Evolutionary conservation across 2,797 vertebrate genomes (phyloP), one percentile per base, ranked within the genome.

Genomic region (Remorina albescens): DNA sequence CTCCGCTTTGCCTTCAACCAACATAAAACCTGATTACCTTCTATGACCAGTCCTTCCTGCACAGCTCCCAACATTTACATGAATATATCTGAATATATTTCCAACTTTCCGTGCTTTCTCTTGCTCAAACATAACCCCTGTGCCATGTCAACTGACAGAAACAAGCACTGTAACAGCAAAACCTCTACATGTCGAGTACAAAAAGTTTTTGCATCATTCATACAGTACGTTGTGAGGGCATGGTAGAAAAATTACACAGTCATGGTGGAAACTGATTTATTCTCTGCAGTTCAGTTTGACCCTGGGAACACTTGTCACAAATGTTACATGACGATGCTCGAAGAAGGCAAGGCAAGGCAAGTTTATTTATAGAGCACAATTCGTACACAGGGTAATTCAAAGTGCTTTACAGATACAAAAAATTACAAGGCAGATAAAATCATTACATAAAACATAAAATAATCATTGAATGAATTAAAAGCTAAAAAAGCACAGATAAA

Each of bases 21-120:
- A 74, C 55, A 56, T 25, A 64, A 73, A 71, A 49, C 19, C 26
- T 54, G 23, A 58, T 75, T 47, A 9, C 42, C 53, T 59, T 80
- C 39, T 63, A 28, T 26, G 54, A 74, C 19, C 34, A 34, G 51
- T 9, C 51, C 34, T 50, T 42, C 21, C 37, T 2, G 10, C n/a
- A 18, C 47, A 67, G 32, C 11, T 51, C 37, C 13, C n/a, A 37
- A 51, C 41, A 42, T 67, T 23, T n/a, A 36, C 15, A 23, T 57
- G 6, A 58, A 76, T 49, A 23, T 32, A 62, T 57, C 50, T 28
- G n/a, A 46, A 25, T 67, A 37, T 41, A 32, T 54, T 56, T 46
- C 39, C 18, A 19, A 8, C 55, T 60, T 50, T 16, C 26, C 13
- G 5, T 55, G 11, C 25, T 10, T 70, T 62, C n/a, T 37, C 32